Conservation (phyloP, 2,797 vertebrate species). For the Coranthus polyacanthus region DNA sequence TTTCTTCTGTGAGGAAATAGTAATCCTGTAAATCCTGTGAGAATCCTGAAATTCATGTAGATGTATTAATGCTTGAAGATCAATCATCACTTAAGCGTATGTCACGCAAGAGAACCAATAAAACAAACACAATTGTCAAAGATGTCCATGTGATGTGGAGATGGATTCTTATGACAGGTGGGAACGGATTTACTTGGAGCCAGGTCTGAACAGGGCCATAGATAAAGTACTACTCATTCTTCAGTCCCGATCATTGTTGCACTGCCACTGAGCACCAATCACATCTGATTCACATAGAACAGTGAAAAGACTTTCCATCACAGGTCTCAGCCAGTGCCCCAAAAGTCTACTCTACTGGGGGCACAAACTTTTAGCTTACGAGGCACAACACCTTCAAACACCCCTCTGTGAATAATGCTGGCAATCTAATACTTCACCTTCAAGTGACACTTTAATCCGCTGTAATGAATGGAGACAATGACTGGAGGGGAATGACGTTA, state of each 20-base stretch:
- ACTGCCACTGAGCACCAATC: slow-evolving; percentile 56
- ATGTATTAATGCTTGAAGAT: too few relatives aligned
- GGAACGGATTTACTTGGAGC: too few relatives aligned
- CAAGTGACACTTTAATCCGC: slow-evolving; percentile 76
- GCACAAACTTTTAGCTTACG: slow-evolving; percentile 36
- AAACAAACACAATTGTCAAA: slow-evolving; percentile 13
- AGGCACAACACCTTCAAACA: slow-evolving; percentile 45
- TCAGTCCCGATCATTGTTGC: slow-evolving; percentile 42
- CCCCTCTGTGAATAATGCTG: slow-evolving; percentile 28
- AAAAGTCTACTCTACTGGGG: slow-evolving; percentile 18
- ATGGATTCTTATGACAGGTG: neutral
- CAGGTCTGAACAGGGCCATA: too few relatives aligned
- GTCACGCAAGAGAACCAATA: too few relatives aligned
- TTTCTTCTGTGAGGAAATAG: too few relatives aligned
- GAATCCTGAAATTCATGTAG: too few relatives aligned
- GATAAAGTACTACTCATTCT: slow-evolving; percentile 26
- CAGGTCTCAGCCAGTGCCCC: neutral
- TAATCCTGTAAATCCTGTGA: too few relatives aligned
- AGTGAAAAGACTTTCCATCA: slow-evolving; percentile 39
- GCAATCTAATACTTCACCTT: slow-evolving; percentile 63
- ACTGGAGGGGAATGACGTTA: slow-evolving; percentile 69
- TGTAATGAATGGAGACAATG: slow-evolving; percentile 75
- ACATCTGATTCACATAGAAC: slow-evolving; percentile 57
- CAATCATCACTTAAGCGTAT: too few relatives aligned
- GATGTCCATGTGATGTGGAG: too few relatives aligned